Evolutionary conservation across 2,113 vertebrate genomes (phyloP).

Genomic region (Megaptera novaeangliae): DNA sequence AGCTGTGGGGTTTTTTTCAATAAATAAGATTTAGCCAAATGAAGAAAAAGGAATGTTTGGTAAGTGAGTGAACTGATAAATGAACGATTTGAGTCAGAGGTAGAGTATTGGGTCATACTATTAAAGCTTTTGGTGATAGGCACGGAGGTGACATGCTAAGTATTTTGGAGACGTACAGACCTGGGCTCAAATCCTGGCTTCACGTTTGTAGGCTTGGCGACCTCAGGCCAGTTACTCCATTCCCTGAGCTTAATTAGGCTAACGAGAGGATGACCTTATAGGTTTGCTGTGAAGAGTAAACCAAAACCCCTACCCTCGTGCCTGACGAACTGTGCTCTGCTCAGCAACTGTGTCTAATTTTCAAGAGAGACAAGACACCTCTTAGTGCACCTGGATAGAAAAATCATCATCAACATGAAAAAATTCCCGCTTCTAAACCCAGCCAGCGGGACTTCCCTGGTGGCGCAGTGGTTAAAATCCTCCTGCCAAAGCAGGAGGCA

Average conservation of each 20-base stretch:
- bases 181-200: background rate
- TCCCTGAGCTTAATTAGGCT: background rate
- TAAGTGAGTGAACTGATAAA: background rate
- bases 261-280: background rate
- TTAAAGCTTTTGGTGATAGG: rapidly evolving
- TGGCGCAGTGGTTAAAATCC: too few relatives aligned
- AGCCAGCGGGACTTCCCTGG: too few relatives aligned
- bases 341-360: background rate
- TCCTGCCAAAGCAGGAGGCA: too few relatives aligned
- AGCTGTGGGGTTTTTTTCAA: background rate
- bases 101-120: background rate
- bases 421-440: background rate
- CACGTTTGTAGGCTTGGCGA: background rate
- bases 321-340: background rate
- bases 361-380: background rate
- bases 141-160: background rate
- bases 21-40: background rate
- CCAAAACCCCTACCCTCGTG: too few relatives aligned
- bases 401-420: background rate
- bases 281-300: background rate
- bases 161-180: too few relatives aligned
- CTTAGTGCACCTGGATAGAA: background rate
- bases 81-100: background rate
- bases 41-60: background rate
- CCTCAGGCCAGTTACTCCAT: too few relatives aligned